Conservation (phyloP, 2,113 vertebrate species). For the Mormyrus iriodes region DNA sequence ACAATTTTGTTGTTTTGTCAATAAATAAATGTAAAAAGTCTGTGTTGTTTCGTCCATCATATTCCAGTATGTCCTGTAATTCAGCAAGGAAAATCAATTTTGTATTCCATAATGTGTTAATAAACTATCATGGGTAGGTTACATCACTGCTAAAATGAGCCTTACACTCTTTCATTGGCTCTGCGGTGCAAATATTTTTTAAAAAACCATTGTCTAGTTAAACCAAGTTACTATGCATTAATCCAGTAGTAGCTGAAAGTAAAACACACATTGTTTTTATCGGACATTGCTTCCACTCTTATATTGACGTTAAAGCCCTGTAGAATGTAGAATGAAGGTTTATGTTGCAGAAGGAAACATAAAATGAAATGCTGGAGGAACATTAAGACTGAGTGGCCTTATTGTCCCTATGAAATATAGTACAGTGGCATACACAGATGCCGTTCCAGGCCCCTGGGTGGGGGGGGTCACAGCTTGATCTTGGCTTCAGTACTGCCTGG, state of each 20-base stretch:
- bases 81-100: neutral
- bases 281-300: neutral
- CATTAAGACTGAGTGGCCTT: neutral
- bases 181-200: neutral
- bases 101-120: neutral
- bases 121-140: neutral
- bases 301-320: neutral
- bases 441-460: neutral
- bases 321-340: neutral
- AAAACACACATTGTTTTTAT: neutral
- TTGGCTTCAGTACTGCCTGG: neutral
- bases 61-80: neutral
- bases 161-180: neutral
- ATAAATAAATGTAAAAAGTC: neutral
- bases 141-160: neutral
- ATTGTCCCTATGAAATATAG: neutral
- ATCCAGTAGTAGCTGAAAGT: neutral
- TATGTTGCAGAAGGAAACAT: neutral
- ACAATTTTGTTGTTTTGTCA: neutral
- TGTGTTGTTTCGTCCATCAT: neutral
- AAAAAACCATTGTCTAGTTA: neutral
- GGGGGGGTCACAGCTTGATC: neutral
- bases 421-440: neutral
- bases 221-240: neutral
- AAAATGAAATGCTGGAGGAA: neutral